Evolutionary conservation across 1,140 invertebrate species (phyloP).

Genomic region (Homarus americanus): DNA sequence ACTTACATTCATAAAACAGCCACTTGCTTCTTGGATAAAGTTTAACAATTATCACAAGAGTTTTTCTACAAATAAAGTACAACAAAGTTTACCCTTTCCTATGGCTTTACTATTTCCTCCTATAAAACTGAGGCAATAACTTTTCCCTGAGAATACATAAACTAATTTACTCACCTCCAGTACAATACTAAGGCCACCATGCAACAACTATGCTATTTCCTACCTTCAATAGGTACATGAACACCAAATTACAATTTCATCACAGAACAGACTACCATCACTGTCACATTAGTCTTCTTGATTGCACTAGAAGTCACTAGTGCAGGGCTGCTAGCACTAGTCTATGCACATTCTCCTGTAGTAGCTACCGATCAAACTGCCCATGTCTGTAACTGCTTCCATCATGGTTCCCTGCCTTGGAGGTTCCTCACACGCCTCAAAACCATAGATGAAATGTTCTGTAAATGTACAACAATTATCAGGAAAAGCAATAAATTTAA

Average conservation of each 20-base stretch:
- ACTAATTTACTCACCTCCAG: not conserved
- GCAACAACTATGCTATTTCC: too few relatives aligned
- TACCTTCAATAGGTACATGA: not conserved
- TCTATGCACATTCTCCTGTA: conserved; percentile 58
- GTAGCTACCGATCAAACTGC: conserved; percentile 58
- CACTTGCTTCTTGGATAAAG: too few relatives aligned
- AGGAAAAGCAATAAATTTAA: not conserved
- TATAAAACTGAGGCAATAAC: not conserved
- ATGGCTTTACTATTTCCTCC: too few relatives aligned
- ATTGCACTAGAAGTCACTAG: conserved; percentile 45
- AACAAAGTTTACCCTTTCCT: too few relatives aligned
- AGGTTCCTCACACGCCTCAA: conserved; percentile 27
- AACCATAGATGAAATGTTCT: conserved; percentile 54
- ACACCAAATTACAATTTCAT: not conserved
- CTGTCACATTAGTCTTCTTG: not conserved
- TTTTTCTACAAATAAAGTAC: too few relatives aligned
- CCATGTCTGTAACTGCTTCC: conserved; percentile 57
- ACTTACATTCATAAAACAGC: too few relatives aligned
- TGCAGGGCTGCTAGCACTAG: conserved; percentile 53
- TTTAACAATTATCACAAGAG: too few relatives aligned
- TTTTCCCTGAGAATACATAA: not conserved
- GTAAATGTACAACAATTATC: not conserved
- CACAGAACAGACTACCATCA: not conserved
- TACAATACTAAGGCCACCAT: not conserved
- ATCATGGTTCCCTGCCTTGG: conserved; percentile 26